These are phyloP conservation scores for Eubucco bourcierii DNA, from an alignment of 2,113 vertebrate species.

Conservation along the genomic window DNA sequence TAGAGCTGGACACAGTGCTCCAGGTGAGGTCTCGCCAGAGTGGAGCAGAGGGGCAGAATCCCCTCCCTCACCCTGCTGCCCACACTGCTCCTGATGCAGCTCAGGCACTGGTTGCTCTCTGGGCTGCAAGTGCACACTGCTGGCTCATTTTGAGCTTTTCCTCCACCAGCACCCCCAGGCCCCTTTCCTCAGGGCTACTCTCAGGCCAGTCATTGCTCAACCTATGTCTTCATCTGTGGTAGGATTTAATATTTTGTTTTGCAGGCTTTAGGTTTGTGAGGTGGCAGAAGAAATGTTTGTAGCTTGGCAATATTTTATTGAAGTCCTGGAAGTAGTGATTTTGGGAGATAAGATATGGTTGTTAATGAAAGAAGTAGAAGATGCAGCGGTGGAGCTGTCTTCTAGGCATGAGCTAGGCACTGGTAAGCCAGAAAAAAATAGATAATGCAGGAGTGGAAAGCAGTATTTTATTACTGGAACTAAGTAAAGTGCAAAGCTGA, in stretches of 20 bases:
- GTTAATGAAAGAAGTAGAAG: neutral
- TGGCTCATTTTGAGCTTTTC: too few relatives aligned
- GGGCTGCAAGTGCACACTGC: too few relatives aligned
- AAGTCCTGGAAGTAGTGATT: neutral
- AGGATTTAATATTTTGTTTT: neutral
- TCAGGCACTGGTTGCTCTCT: too few relatives aligned
- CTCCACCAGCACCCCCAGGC: too few relatives aligned
- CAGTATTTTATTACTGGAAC: neutral
- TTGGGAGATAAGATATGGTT: neutral
- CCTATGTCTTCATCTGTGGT: neutral
- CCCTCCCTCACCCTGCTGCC: too few relatives aligned
- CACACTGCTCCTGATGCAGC: too few relatives aligned
- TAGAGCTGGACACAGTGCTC: too few relatives aligned
- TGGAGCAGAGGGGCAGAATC: too few relatives aligned
- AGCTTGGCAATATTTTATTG: neutral
- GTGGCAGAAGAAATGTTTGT: accelerated
- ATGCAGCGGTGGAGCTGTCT: neutral
- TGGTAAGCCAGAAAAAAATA: neutral
- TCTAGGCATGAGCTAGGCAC: neutral
- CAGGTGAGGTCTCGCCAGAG: too few relatives aligned
- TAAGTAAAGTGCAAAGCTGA: neutral
- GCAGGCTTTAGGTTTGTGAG: neutral
- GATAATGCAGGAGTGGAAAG: neutral
- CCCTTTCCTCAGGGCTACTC: too few relatives aligned
- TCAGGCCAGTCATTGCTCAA: too few relatives aligned